Percentiles rank a stretch among this genome's conserved stretches.
phyloP scores from a whole-genome alignment of 2,888 invertebrate genomes.

The Criorhina ranunculi region DNA sequence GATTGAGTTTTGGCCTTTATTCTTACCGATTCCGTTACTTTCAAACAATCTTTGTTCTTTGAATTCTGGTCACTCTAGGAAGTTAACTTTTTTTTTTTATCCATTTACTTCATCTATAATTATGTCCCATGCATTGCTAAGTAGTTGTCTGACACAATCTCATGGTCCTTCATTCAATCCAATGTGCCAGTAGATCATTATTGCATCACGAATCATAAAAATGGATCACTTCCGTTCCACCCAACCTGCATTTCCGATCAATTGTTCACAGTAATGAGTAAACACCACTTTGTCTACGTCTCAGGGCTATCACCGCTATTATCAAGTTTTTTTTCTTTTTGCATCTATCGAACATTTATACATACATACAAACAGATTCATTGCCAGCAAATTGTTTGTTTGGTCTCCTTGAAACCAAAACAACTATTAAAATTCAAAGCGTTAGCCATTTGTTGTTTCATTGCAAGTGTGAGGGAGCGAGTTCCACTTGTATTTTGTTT shows the following conservation, averaged over 20 bases:
- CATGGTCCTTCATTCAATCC: no score
- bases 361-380: constrained; percentile 11
- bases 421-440: constrained; percentile 34
- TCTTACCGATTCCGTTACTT: no score
- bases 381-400: constrained; percentile 20
- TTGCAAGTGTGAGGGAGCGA: not conserved
- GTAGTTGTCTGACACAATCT: no score
- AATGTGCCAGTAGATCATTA: no score
- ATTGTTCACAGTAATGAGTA: not conserved
- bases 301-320: constrained; percentile 41
- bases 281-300: not conserved
- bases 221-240: no score
- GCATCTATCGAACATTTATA: constrained; percentile 24
- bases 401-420: constrained; percentile 41
- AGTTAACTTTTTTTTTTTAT: no score
- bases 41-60: no score
- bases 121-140: no score
- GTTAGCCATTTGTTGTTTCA: constrained; percentile 19
- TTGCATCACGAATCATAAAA: no score
- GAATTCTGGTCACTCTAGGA: no score
- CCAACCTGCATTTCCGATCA: not conserved
- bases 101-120: no score
- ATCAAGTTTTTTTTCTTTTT: constrained; percentile 23
- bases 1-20: no score
- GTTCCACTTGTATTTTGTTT: constrained; percentile 10